Conservation (phyloP, 1,140 invertebrate genomes). For the Drosophila virilis region DNA sequence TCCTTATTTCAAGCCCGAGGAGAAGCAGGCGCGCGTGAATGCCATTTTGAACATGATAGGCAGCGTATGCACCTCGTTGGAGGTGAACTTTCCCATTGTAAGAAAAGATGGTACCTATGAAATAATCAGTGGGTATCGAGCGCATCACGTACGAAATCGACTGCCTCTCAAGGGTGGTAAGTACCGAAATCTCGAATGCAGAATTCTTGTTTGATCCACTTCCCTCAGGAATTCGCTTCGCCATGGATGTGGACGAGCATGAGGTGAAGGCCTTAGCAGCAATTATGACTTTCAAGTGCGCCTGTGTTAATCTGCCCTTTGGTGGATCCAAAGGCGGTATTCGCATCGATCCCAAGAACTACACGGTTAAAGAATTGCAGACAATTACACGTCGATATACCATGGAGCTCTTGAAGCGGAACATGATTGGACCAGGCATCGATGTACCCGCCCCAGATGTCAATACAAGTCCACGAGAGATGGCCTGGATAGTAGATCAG, state of each 20-base stretch:
- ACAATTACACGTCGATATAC: slow-evolving; percentile 94
- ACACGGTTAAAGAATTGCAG: slow-evolving; percentile 91
- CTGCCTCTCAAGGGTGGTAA: slow-evolving; percentile 92
- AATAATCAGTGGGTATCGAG: slow-evolving; percentile 92
- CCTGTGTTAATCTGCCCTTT: slow-evolving; percentile 93
- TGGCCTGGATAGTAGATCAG: slow-evolving; percentile 94
- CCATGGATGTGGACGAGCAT: slow-evolving; percentile 88
- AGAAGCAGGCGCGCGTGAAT: slow-evolving; percentile 87
- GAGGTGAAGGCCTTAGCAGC: slow-evolving; percentile 94
- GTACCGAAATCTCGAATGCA: slow-evolving; percentile 67
- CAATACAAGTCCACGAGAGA: slow-evolving; percentile 91
- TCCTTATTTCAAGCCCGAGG: slow-evolving; percentile 86
- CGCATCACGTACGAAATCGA: slow-evolving; percentile 93
- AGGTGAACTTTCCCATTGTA: slow-evolving; percentile 92
- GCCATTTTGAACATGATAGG: slow-evolving; percentile 91
- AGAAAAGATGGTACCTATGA: slow-evolving; percentile 91
- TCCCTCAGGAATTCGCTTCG: slow-evolving; percentile 90
- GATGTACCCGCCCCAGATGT: slow-evolving; percentile 95
- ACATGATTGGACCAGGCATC: slow-evolving; percentile 93
- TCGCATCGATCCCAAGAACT: slow-evolving; percentile 92
- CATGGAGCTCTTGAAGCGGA: slow-evolving; percentile 94
- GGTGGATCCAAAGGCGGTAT: slow-evolving; percentile 94
- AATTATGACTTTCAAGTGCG: slow-evolving; percentile 93
- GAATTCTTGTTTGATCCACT: not conserved
- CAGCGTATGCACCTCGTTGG: slow-evolving; percentile 89